Base-by-base conservation (phyloP, 2,113 vertebrate species). In the Nyctibius bracteatus region DNA sequence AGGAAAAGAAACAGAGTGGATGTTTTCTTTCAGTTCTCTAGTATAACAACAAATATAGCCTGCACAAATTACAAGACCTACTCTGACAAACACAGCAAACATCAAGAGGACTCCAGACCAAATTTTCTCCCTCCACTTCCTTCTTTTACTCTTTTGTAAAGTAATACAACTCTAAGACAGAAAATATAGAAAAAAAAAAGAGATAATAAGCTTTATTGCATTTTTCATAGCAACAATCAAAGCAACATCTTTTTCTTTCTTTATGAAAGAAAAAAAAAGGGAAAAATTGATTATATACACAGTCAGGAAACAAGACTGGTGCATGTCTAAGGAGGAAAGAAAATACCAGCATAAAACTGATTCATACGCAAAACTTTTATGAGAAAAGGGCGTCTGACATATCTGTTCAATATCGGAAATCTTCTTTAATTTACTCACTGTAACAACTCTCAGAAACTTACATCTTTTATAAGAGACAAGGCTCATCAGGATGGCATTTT, bases 351-450 rank as follows among this genome's bases (percentile, higher is more conserved):
- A 86, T 92, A 91, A 81, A 94, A 74, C 68, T 67, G 49, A 72
- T 62, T 84, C 71, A 96, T 95, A 72, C 93, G 61, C 52, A 86
- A 95, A 91, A 91, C 20, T 86, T 80, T 84, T 88, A 82, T 83
- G 81, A 93, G 83, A 81, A 92, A 94, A 95, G 49, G 68, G 47
- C 78, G 90, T 21, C 86, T 96, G 94, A 96, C 46, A 28, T 96
- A 96, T 96, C 68, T 96, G 88, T 96, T 96, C 95, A 97, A 96
- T 97, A 97, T 88, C 6, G 5, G 79, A 95, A 96, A 94, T 80
- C 33, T 95, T 80, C 86, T 95, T 93, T 95, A 97, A 96, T 96
- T 97, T 97, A 68, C 86, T 83, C 44, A 51, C 44, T 88, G 27
- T 90, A 95, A 94, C 39, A 90, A 47, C 57, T 88, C 75, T 82